These are phyloP conservation scores for Luperina testacea DNA, from an alignment of 2,888 invertebrate species.

Conservation along the genomic window DNA sequence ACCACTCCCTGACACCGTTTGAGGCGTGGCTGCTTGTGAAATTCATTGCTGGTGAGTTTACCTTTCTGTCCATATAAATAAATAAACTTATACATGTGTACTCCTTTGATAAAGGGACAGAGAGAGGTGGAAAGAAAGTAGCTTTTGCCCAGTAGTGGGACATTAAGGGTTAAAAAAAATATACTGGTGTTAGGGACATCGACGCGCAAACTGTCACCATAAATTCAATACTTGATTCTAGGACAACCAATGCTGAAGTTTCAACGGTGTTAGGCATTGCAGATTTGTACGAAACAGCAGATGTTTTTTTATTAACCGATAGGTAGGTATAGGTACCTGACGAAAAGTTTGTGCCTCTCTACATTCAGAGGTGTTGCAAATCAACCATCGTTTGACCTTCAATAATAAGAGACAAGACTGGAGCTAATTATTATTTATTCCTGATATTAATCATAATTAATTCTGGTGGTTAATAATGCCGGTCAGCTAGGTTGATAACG, in stretches of 20 bases:
- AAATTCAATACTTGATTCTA: neutral
- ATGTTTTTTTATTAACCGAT: neutral
- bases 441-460: neutral
- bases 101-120: no score
- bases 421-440: neutral
- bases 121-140: no score
- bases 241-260: neutral
- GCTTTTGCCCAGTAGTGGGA: no score
- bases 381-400: neutral
- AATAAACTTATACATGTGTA: neutral
- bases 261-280: neutral
- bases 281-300: neutral
- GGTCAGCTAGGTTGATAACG: neutral
- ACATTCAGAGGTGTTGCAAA: neutral
- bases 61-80: neutral
- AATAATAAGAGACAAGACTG: neutral
- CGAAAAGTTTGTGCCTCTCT: neutral
- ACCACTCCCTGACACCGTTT: slow-evolving; percentile 94
- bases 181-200: neutral
- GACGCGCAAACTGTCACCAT: neutral
- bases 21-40: slow-evolving; percentile 95
- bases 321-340: neutral
- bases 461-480: neutral
- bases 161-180: no score
- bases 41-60: slow-evolving; percentile 92